A percentile compares a stretch with the other conserved stretches of the same genome.
These are phyloP conservation scores for Petaurus breviceps DNA, from an alignment of 2,113 vertebrate genomes.

Conservation along the genomic window DNA sequence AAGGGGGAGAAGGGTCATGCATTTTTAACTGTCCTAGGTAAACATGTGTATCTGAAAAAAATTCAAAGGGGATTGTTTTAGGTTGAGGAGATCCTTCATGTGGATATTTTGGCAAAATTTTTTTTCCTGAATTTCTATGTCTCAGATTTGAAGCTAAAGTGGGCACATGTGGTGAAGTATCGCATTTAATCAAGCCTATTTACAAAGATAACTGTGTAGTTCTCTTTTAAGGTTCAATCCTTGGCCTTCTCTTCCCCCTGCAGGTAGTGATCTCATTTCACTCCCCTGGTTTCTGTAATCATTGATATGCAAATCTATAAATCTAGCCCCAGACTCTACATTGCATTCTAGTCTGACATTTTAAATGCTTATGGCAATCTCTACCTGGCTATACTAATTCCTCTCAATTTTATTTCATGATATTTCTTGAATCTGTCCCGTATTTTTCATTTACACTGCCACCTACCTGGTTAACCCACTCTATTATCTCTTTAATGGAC, in stretches of 20 bases:
- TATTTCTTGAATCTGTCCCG: not conserved
- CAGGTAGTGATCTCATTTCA: not conserved
- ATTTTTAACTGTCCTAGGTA: not conserved
- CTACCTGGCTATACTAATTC: not conserved
- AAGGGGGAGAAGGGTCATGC: not conserved
- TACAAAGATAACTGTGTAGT: not conserved
- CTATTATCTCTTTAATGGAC: not conserved
- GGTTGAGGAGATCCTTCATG: not conserved
- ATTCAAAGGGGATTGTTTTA: not conserved
- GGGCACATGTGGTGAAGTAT: not conserved
- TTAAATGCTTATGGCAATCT: not conserved
- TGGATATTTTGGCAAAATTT: not conserved
- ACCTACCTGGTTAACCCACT: not conserved
- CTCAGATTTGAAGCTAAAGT: not conserved
- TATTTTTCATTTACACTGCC: constrained; percentile 2
- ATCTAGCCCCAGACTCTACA: not conserved
- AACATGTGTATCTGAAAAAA: not conserved
- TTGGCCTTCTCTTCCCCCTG: not conserved
- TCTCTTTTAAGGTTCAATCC: not conserved
- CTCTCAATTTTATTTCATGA: not conserved
- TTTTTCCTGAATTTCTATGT: not conserved
- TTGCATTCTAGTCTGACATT: not conserved
- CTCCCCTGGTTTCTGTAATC: not conserved
- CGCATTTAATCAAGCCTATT: not conserved
- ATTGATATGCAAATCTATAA: not conserved